These are phyloP conservation scores for Tenthredo notha DNA, from an alignment of 2,888 invertebrate species.

Conservation along the genomic window DNA sequence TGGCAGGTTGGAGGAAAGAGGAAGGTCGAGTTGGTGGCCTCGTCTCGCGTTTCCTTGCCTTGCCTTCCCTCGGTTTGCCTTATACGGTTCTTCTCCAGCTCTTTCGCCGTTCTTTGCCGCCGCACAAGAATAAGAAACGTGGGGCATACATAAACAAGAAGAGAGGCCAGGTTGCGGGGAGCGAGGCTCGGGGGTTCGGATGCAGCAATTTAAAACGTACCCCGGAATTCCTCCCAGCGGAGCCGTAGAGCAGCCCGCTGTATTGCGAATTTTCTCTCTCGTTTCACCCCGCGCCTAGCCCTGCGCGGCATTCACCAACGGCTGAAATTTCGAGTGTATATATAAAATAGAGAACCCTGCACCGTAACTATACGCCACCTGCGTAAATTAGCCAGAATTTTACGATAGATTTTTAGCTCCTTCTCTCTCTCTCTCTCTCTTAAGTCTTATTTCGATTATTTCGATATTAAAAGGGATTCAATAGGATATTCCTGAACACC, in stretches of 20 bases:
- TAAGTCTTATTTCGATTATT: no score
- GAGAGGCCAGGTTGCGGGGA: slow-evolving; percentile 65
- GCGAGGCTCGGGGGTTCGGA: slow-evolving; percentile 65
- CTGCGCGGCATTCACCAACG: slow-evolving; percentile 15
- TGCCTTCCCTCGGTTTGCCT: slow-evolving; percentile 23
- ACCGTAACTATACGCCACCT: not conserved
- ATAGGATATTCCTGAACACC: no score
- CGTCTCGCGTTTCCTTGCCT: slow-evolving; percentile 49
- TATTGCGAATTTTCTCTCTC: slow-evolving; percentile 76
- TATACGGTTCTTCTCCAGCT: slow-evolving; percentile 17
- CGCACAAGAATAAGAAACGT: slow-evolving; percentile 78
- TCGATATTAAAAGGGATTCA: not conserved
- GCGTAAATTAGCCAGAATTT: slow-evolving; percentile 37
- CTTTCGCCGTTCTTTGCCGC: slow-evolving; percentile 44
- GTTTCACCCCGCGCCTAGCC: slow-evolving; percentile 48
- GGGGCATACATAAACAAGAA: slow-evolving; percentile 78
- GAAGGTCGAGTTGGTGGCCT: slow-evolving; percentile 55
- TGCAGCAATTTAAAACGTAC: slow-evolving; percentile 79
- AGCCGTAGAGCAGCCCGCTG: slow-evolving; percentile 77
- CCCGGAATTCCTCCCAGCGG: slow-evolving; percentile 78
- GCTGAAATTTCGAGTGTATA: slow-evolving; percentile 65
- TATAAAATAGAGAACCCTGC: not conserved
- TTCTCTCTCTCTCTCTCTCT: no score
- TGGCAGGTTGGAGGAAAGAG: slow-evolving; percentile 60
- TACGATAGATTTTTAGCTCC: no score